Percentiles rank a stretch among this genome's conserved stretches.
These are phyloP conservation scores for Oxycera nigricornis DNA, from an alignment of 2,888 invertebrate genomes.

Conservation along the genomic window DNA sequence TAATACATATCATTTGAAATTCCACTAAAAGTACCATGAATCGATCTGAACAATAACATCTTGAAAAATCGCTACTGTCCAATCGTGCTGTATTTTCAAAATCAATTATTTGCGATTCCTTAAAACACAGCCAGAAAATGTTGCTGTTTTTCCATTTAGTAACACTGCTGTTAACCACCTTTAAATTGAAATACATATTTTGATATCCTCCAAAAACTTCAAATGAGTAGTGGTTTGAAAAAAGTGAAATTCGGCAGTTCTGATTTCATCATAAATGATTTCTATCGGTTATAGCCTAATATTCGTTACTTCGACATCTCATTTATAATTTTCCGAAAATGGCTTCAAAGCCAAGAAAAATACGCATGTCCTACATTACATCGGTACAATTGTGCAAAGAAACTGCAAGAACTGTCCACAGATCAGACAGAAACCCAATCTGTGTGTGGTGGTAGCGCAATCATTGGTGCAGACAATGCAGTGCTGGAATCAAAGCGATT, in stretches of 20 bases:
- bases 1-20: too few species aligned
- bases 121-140: too few species aligned
- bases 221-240: conserved; percentile 1
- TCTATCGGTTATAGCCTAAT: conserved; percentile 49
- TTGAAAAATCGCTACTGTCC: too few species aligned
- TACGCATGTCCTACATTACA: conserved; percentile 50
- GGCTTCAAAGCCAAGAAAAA: conserved; percentile 50
- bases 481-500: neutral
- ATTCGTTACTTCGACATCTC: conserved; percentile 51
- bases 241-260: neutral
- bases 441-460: conserved; percentile 43
- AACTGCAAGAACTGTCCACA: conserved; percentile 25
- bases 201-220: neutral
- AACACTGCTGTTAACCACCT: too few species aligned
- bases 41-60: too few species aligned
- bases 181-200: neutral
- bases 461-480: conserved; percentile 40
- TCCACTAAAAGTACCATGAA: too few species aligned
- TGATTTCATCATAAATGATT: neutral
- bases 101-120: too few species aligned
- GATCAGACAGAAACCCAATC: conserved; percentile 47
- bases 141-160: too few species aligned
- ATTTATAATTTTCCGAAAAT: conserved; percentile 51
- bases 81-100: too few species aligned
- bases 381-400: conserved; percentile 43